Evolutionary conservation across 2,797 vertebrate genomes (phyloP).

Genomic region (Gymnoscopelus braueri): DNA sequence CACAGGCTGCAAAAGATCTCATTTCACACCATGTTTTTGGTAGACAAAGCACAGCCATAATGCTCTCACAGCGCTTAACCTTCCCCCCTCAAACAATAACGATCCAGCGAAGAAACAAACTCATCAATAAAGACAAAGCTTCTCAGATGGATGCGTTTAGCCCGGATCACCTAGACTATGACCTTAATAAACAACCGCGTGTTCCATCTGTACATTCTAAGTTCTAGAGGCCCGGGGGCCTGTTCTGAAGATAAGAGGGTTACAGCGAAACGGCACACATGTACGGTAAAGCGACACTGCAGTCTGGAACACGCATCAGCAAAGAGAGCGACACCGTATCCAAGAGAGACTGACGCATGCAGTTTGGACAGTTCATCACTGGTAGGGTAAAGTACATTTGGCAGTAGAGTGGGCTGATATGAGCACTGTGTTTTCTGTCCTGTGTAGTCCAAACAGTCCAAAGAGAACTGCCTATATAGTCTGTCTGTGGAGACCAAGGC

Average conservation of each 20-base stretch:
- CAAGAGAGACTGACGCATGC: conserved; percentile 77
- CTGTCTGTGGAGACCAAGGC: conserved; percentile 42
- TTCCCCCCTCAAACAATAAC: neutral
- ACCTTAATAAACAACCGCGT: conserved; percentile 50
- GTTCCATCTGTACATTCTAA: conserved; percentile 75
- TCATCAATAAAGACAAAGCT: conserved; percentile 19
- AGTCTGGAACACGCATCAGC: conserved; percentile 66
- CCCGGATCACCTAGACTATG: conserved; percentile 41
- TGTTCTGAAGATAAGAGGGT: conserved; percentile 54
- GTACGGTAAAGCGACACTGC: conserved; percentile 70
- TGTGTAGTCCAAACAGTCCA: conserved; percentile 20
- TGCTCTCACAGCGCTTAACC: conserved; percentile 6
- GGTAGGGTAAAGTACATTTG: conserved; percentile 73
- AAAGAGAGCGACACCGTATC: conserved; percentile 51
- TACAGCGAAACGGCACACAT: conserved; percentile 57
- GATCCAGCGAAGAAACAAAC: conserved; percentile 21
- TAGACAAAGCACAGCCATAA: conserved; percentile 34
- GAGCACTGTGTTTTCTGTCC: too few species aligned
- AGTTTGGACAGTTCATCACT: conserved; percentile 68
- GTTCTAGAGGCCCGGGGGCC: conserved; percentile 42
- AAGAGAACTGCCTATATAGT: conserved; percentile 29
- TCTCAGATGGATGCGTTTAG: conserved; percentile 11
- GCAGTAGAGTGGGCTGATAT: conserved; percentile 59
- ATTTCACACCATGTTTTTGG: conserved; percentile 29
- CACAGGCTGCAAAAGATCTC: conserved; percentile 11